Evolutionary conservation across 2,797 vertebrate species (phyloP), one percentile per base, ranked within the genome.

Genomic region (Protonibea diacanthus): DNA sequence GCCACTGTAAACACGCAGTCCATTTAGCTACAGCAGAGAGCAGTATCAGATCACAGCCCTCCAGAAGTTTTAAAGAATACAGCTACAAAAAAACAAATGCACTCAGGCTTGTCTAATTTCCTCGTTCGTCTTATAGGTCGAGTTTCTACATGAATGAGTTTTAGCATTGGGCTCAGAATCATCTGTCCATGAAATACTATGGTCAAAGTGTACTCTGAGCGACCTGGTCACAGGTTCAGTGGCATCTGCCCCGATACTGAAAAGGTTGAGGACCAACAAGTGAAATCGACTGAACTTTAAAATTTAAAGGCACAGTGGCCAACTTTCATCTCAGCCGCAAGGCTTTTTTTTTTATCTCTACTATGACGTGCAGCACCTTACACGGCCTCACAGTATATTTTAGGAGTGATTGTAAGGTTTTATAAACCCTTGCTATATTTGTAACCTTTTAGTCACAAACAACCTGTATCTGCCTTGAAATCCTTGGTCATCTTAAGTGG

Each of bases 61-160:
- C 33, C 44, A 58, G 10, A 44, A 48, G 38, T 49, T 66, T 67
- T 45, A 59, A 86, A 70, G 48, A 86, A 66, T 13, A 38, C 11
- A 18, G 57, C 51, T 53, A 15, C 52, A 10, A 12, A 58, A 40
- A 1, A 60, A 62, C 7, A 72, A 63, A 68, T 56, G 53, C 33
- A 29, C 47, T 62, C 49, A 53, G 69, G 70, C 67, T 23, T 57
- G 27, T 73, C 45, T 59, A 63, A 78, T 73, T 70, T 58, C 45
- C 14, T 40, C 11, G 6, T 72, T 70, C n/a, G 18, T 63, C 42
- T 67, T 53, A 76, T 86, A 84, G 76, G 84, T 88, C 72, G 38
- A 68, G 73, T 73, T 84, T 88, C 74, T 86, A 55, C 74, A 71
- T 86, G 83, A 68, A 44, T 83, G 78, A 64, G 8, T 82, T 68